Evolutionary conservation across 2,113 vertebrate species (phyloP), one percentile per base, ranked within the genome.

Genomic region (Tenebrosternarchus preto): DNA sequence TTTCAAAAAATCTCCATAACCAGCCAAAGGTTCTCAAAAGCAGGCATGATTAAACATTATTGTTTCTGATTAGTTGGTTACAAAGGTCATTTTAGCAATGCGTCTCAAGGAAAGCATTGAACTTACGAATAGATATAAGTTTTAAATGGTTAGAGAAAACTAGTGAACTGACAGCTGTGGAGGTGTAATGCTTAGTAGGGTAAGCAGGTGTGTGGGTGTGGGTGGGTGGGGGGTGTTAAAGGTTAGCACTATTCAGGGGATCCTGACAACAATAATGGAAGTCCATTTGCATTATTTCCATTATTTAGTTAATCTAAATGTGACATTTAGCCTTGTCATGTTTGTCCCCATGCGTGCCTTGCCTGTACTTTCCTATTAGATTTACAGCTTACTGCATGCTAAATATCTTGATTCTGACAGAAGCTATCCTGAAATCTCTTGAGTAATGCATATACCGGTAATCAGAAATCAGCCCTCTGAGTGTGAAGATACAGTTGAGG

Each of bases 61-160:
- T 20, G 22, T 27, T 70, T 72, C 16, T 59, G 31, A 59, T 73
- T 20, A 59, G 29, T 31, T 60, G 29, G 33, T 59, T 59, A 73
- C 29, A 59, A 57, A 72, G 25, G 17, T 53, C 16, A 27, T 50
- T 50, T 24, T 27, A 17, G n/a, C 17, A 16, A 27, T 20, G 17
- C 8, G 55, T 29, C 19, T n/a, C 17, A 29, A 11, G 9, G n/a
- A 55, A 31, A 56, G 9, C 16, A 3, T 27, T n/a, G n/a, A 9
- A 55, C 46, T 43, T 24, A 25, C 16, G 20, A 70, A 19, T 15
- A 20, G 1, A 50, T 29, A 0, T 20, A n/a, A 72, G 27, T 50
- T 12, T 50, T 9, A 46, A 46, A 46, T 50, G 12, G 43, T 50
- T 50, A 1, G 12, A 12, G 70, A n/a, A 12, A 73, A 22, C 53